Evolutionary conservation across 2,888 invertebrate genomes (phyloP), one percentile per base, ranked within the genome.

Genomic region (Cecidostiba fungosa): DNA sequence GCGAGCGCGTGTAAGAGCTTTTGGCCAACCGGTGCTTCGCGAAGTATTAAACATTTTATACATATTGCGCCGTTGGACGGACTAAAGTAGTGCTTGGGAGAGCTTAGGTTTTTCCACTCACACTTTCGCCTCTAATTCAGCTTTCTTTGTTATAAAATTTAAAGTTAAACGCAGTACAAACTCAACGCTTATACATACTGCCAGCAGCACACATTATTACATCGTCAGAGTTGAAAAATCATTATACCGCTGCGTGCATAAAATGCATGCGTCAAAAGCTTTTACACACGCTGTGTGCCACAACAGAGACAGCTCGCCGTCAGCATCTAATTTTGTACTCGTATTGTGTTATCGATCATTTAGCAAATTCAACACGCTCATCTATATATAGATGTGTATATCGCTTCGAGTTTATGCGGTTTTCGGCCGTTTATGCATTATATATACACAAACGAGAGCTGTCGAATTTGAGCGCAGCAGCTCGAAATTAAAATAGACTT

Each of bases 261-360:
- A 70, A 54, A 54, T 23, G 29, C 47, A 69, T 54, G 54, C n/a
- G 70, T 70, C 70, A 32, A 79, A 79, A 47, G 78, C 69, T 69
- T 69, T 69, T 69, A 70, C 69, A 79, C 14, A 8, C 19, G 23
- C 19, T 50, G 4, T 16, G 19, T 29, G 62, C 10, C n/a, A 47
- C 26, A 78, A 66, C 43, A 62, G 50, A 50, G 16, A 50, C 50
- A 16, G 5, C 50, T 19, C 14, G 50, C 50, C 23, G 14, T 62
- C 19, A 54, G 29, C n/a, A 77, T 36, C 36, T 62, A 77, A 39
- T 16, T 59, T 16, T 74, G 47, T 59, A 50, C 74, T 50, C 73
- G 73, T 4, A 14, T 5, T n/a, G n/a, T n/a, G 26, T 73, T 19
- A 62, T 73, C 73, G 62, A 73, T 73, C 47, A 39, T 39, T 73